Percentiles rank a stretch among this genome's conserved stretches.
These are phyloP conservation scores for Spheniscus mendiculus DNA, from an alignment of 2,113 vertebrate genomes.

Conservation along the genomic window DNA sequence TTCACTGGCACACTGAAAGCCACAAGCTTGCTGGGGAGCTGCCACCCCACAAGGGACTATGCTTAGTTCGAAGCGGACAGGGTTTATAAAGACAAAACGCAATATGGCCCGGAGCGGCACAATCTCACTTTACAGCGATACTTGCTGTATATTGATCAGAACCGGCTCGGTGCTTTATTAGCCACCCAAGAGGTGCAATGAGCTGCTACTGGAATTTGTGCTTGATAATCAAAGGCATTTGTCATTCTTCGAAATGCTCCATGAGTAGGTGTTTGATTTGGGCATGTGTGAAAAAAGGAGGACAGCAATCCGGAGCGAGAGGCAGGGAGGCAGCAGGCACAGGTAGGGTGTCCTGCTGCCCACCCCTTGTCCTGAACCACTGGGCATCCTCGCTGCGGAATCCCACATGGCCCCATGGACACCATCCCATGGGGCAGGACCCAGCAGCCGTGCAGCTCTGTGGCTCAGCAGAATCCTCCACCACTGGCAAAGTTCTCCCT, in stretches of 20 bases:
- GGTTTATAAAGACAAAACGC: not conserved
- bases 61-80: not conserved
- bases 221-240: not conserved
- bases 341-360: not conserved
- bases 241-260: not conserved
- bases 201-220: not conserved
- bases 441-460: rapidly evolving
- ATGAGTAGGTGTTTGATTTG: not conserved
- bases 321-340: no score
- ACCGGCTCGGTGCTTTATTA: not conserved
- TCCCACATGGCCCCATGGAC: not conserved
- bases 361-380: not conserved
- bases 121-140: not conserved
- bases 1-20: not conserved
- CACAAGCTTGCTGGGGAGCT: not conserved
- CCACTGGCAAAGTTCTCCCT: not conserved
- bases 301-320: not conserved
- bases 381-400: rapidly evolving
- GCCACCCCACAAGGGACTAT: not conserved
- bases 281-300: rapidly evolving
- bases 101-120: rapidly evolving
- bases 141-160: not conserved
- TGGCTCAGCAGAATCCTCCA: not conserved
- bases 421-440: rapidly evolving
- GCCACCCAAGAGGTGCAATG: not conserved